Evolutionary conservation across 2,797 vertebrate species (phyloP).

Genomic region (Lindbergichthys nudifrons): DNA sequence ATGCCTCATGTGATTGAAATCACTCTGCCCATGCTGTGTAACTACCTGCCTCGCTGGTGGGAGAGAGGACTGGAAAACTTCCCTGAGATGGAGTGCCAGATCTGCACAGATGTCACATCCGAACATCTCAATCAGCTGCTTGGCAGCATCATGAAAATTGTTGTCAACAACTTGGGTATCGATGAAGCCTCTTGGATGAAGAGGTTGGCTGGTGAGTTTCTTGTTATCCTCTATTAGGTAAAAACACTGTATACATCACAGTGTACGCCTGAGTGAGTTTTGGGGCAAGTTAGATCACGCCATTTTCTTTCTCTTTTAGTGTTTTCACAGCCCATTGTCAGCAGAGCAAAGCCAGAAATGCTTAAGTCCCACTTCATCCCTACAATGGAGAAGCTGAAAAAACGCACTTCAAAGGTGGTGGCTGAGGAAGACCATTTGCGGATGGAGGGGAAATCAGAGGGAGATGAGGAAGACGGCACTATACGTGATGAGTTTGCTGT

Average conservation of each 20-base stretch:
- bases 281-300: slow-evolving; percentile 1
- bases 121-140: slow-evolving; percentile 94
- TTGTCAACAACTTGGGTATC: slow-evolving; percentile 97
- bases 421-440: slow-evolving; percentile 94
- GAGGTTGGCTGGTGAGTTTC: slow-evolving; percentile 89
- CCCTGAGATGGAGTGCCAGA: slow-evolving; percentile 81
- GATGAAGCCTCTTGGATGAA: slow-evolving; percentile 98
- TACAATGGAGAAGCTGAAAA: slow-evolving; percentile 94
- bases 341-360: slow-evolving; percentile 92
- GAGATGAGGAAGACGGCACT: slow-evolving; percentile 90
- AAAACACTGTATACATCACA: background rate
- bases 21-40: slow-evolving; percentile 96
- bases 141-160: slow-evolving; percentile 95
- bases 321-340: slow-evolving; percentile 96
- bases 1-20: slow-evolving; percentile 98
- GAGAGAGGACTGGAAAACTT: slow-evolving; percentile 89
- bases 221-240: background rate
- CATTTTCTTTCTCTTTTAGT: slow-evolving; percentile 78
- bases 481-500: slow-evolving; percentile 96
- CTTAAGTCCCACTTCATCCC: slow-evolving; percentile 96
- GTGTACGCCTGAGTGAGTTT: background rate
- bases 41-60: slow-evolving; percentile 97
- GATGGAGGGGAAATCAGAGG: slow-evolving; percentile 92
- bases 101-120: slow-evolving; percentile 91
- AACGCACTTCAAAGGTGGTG: slow-evolving; percentile 93